Evolutionary conservation across 2,888 invertebrate species (phyloP).

Genomic region (Ormyrus thymus): DNA sequence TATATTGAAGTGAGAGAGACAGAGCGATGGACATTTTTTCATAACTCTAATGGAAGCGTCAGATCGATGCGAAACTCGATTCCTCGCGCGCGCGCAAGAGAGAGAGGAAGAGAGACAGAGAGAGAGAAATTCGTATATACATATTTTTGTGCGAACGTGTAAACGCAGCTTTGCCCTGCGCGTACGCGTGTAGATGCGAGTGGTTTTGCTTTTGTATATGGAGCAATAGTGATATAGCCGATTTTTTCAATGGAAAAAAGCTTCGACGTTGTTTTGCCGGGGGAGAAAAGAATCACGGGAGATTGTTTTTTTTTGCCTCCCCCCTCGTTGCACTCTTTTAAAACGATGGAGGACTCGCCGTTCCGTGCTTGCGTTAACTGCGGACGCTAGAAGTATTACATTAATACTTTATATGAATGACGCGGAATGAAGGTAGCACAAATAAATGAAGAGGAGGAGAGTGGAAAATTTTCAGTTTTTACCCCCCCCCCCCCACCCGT

Average conservation of each 20-base stretch:
- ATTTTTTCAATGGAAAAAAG: conserved; percentile 37
- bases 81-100: conserved; percentile 4
- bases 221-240: conserved; percentile 26
- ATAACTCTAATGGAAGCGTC: conserved; percentile 56
- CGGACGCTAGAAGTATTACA: conserved; percentile 2
- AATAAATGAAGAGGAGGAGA: not conserved
- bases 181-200: not conserved
- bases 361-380: not conserved
- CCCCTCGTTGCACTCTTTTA: not conserved
- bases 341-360: conserved; percentile 19
- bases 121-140: conserved; percentile 1
- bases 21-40: conserved; percentile 50
- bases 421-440: not conserved
- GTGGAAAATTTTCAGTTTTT: not conserved
- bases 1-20: not conserved
- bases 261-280: conserved; percentile 19
- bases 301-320: not conserved
- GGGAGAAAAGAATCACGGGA: not conserved
- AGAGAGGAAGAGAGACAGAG: conserved; percentile 1
- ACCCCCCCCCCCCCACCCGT: not conserved
- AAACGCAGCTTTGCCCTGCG: too few relatives aligned
- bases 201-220: conserved; percentile 35
- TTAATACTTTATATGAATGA: conserved; percentile 1
- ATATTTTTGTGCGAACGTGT: not conserved
- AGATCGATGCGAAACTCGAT: conserved; percentile 41